Conservation (phyloP, 2,888 invertebrate species). For the Gandaritis pyraliata region DNA sequence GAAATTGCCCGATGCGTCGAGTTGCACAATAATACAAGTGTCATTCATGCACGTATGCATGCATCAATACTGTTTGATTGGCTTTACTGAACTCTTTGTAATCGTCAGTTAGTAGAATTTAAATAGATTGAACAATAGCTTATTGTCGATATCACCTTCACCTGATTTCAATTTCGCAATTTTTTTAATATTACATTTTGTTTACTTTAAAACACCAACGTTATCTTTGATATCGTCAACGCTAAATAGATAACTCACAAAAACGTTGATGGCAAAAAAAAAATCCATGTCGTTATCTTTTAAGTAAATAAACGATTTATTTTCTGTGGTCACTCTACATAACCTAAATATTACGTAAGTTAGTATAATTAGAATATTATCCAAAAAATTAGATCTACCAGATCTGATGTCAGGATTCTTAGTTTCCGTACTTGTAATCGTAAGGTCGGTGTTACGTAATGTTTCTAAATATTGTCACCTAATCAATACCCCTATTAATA, state of each 20-base stretch:
- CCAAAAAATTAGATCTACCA: no score
- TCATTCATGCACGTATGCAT: conserved; percentile 33
- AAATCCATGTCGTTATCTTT: conserved; percentile 23
- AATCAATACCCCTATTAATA: no score
- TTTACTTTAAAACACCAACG: conserved; percentile 10
- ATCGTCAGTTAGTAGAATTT: conserved; percentile 40
- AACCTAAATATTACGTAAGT: conserved; percentile 1
- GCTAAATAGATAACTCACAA: conserved; percentile 25
- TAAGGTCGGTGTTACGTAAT: no score
- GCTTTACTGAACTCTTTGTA: conserved; percentile 36
- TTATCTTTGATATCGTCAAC: conserved; percentile 28
- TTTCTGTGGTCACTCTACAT: conserved; percentile 1
- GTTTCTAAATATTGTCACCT: no score
- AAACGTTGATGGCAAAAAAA: conserved; percentile 18
- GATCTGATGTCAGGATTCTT: no score
- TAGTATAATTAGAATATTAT: background rate
- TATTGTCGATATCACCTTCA: conserved; percentile 48
- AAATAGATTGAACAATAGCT: conserved; percentile 50
- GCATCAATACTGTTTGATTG: conserved; percentile 22
- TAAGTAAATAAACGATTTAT: conserved; percentile 14
- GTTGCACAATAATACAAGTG: conserved; percentile 52
- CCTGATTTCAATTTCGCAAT: conserved; percentile 47
- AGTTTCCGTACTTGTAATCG: no score
- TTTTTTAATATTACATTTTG: conserved; percentile 21
- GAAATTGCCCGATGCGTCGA: conserved; percentile 46